Evolutionary conservation across 2,113 vertebrate species (phyloP), one percentile per base, ranked within the genome.

Genomic region (Entomyzon cyanotis): DNA sequence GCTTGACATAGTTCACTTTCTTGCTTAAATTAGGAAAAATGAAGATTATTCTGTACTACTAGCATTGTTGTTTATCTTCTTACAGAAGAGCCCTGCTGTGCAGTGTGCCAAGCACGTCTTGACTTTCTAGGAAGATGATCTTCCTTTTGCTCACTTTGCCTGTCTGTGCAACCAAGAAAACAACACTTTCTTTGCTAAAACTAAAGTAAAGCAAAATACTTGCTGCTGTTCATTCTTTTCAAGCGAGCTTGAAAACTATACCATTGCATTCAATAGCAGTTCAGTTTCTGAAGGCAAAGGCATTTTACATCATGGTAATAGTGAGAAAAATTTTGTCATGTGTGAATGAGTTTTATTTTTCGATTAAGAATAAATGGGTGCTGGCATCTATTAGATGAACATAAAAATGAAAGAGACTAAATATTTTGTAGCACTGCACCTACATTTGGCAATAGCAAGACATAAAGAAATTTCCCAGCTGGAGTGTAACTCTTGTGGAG

Each of bases 271-370:
- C 31, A 53, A 6, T 53, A 84, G 24, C 67, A 80, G 47, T 19
- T 63, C 56, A 15, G 39, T 37, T 86, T 81, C 71, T 90, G 68
- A 92, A 89, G 37, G 76, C 75, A 86, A 87, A 31, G 27, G 44
- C 11, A 0, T 68, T 93, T 70, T 75, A 56, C 4, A 1, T 77
- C 24, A 78, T 10, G 15, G 19, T 49, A 60, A 15, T n/a, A 55
- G 41, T 7, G 8, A 67, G 37, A 82, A 35, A 75, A 52, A 2
- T 87, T 87, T 52, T 44, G 14, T 62, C 10, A 2, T 47, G 44
- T 37, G 47, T 83, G 64, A 90, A 86, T 74, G 88, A 89, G 35
- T 78, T 92, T 89, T 89, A 63, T 63, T 95, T 90, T 94, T 91
- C 74, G 73, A 78, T 67, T 88, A 86, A 77, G 70, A 76, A 37